These are phyloP conservation scores for Aptenodytes patagonicus DNA, from an alignment of 2,113 vertebrate species.

Conservation along the genomic window DNA sequence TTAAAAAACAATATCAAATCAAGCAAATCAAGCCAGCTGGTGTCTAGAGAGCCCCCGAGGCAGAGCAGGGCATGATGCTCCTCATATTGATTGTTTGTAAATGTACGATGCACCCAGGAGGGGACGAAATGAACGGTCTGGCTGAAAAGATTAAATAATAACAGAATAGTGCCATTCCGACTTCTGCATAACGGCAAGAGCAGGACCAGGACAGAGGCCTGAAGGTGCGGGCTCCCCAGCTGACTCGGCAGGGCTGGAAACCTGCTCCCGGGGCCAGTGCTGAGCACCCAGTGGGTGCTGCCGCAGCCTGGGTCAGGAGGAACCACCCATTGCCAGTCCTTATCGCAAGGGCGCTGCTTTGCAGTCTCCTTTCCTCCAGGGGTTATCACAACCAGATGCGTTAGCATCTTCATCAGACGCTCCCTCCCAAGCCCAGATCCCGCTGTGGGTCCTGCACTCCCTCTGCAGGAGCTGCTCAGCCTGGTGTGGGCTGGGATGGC, in stretches of 20 bases:
- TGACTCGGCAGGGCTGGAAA: neutral
- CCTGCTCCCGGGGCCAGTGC: neutral
- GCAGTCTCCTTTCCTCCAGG: neutral
- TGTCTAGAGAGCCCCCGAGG: neutral
- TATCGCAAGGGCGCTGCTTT: neutral
- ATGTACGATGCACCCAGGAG: neutral
- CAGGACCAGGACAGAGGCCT: neutral
- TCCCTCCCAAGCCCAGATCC: neutral
- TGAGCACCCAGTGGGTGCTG: neutral
- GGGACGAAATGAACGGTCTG: neutral
- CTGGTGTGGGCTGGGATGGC: neutral
- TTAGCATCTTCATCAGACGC: neutral
- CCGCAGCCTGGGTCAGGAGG: neutral
- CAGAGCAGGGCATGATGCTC: neutral
- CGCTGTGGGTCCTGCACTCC: neutral
- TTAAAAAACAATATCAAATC: neutral
- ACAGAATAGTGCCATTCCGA: rapidly evolving
- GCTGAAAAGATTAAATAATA: neutral
- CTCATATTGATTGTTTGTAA: neutral
- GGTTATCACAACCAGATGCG: neutral
- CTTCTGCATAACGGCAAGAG: rapidly evolving
- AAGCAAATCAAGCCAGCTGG: neutral
- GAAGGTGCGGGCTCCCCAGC: neutral
- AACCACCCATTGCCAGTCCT: neutral
- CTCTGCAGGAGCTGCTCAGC: neutral